Evolutionary conservation across 1,140 invertebrate genomes (phyloP).

Genomic region (Ditylenchus dipsaci): DNA sequence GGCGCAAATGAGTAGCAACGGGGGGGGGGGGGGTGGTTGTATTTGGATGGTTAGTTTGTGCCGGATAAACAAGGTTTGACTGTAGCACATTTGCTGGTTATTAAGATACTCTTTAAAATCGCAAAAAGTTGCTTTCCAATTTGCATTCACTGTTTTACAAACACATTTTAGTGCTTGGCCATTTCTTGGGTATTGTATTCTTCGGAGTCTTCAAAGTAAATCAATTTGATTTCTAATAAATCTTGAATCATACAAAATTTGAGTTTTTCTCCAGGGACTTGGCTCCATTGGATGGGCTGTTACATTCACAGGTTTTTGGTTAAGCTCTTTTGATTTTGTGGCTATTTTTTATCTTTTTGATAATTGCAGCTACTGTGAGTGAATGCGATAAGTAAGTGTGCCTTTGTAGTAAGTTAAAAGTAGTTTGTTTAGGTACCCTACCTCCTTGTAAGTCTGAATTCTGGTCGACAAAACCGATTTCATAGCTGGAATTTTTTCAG

Average conservation of each 20-base stretch:
- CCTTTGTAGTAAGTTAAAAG: too few species aligned
- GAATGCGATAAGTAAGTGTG: not conserved
- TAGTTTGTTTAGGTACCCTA: too few species aligned
- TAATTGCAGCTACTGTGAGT: slow-evolving; percentile 28
- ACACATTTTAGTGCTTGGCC: slow-evolving; percentile 38
- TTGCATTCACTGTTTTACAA: too few species aligned
- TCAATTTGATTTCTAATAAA: too few species aligned
- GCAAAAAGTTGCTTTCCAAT: too few species aligned
- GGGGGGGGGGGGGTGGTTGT: too few species aligned
- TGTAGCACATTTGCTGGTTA: too few species aligned
- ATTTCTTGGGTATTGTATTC: slow-evolving; percentile 55
- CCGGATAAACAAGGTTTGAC: too few species aligned
- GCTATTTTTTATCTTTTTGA: slow-evolving; percentile 1
- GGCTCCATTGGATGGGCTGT: slow-evolving; percentile 57
- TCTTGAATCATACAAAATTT: too few species aligned
- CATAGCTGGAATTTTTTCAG: slow-evolving; percentile 27
- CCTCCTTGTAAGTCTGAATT: not conserved
- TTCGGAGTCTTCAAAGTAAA: slow-evolving; percentile 51
- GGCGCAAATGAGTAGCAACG: too few species aligned
- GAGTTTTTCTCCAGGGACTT: slow-evolving; percentile 25
- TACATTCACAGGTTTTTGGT: slow-evolving; percentile 33
- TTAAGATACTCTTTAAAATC: too few species aligned
- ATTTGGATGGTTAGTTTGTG: too few species aligned
- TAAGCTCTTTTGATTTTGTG: not conserved
- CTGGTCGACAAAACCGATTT: not conserved